phyloP scores from a whole-genome alignment of 2,797 vertebrate species.

The Pseudomugil gertrudae region DNA sequence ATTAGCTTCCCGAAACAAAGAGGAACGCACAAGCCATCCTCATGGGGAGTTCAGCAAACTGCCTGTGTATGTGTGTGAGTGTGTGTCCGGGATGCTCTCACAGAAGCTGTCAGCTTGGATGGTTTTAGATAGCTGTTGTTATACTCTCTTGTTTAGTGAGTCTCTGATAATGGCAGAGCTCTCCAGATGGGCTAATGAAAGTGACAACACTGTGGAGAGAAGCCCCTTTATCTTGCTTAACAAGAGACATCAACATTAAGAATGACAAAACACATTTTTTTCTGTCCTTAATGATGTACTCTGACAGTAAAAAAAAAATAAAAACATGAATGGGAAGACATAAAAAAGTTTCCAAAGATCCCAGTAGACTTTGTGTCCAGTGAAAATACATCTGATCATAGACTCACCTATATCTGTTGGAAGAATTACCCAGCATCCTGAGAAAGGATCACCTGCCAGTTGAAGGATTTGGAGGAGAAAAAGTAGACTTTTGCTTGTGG shows the following conservation, averaged over 20 bases:
- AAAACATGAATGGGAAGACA: slow-evolving; percentile 1
- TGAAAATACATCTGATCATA: slow-evolving; percentile 1
- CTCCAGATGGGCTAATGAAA: slow-evolving; percentile 56
- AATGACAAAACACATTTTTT: slow-evolving; percentile 10
- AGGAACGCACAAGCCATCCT: slow-evolving; percentile 34
- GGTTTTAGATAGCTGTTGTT: slow-evolving; percentile 44
- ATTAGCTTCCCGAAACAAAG: slow-evolving; percentile 71
- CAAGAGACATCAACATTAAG: slow-evolving; percentile 39
- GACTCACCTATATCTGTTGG: not conserved
- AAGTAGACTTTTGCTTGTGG: not conserved
- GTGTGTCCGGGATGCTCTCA: slow-evolving; percentile 45
- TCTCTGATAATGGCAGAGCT: slow-evolving; percentile 43
- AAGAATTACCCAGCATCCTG: slow-evolving; percentile 2
- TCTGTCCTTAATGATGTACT: not conserved
- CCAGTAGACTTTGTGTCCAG: not conserved
- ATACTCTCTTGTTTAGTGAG: slow-evolving; percentile 37
- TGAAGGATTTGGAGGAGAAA: not conserved
- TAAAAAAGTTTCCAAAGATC: slow-evolving; percentile 4
- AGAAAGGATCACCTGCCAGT: slow-evolving; percentile 6
- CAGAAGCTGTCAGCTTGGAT: slow-evolving; percentile 52
- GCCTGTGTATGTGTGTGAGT: slow-evolving; percentile 36
- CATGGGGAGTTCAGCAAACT: slow-evolving; percentile 45
- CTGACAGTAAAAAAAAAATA: not conserved
- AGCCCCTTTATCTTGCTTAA: slow-evolving; percentile 36
- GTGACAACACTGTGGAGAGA: slow-evolving; percentile 43